Evolutionary conservation across 1,140 invertebrate genomes (phyloP).

Genomic region (Drosophila seguyi): DNA sequence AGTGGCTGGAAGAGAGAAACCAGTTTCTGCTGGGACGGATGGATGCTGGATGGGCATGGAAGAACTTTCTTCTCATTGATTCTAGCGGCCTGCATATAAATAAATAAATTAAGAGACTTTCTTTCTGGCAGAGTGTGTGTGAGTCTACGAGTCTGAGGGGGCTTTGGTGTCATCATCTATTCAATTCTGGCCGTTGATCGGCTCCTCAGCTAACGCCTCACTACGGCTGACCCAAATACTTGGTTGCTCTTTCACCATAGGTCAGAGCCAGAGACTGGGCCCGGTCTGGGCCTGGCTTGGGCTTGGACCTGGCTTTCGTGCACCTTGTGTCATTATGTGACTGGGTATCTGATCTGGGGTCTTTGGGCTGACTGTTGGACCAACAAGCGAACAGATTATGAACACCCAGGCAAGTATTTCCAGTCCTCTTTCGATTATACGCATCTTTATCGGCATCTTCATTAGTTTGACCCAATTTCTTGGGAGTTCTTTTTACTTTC

Average conservation of each 20-base stretch:
- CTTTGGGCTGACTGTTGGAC: constrained; percentile 49
- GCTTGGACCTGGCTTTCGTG: constrained; percentile 39
- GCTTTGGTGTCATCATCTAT: constrained; percentile 74
- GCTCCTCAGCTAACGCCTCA: constrained; percentile 37
- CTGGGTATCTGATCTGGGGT: constrained; percentile 15
- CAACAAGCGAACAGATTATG: constrained; percentile 73
- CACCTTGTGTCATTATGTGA: constrained; percentile 72
- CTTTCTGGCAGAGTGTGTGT: constrained; percentile 57
- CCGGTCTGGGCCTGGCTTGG: constrained; percentile 6
- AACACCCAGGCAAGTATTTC: constrained; percentile 54
- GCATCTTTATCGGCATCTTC: constrained; percentile 74
- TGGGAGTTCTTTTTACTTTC: constrained; percentile 74
- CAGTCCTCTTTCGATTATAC: constrained; percentile 64
- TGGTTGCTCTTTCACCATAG: constrained; percentile 53
- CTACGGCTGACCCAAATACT: constrained; percentile 70
- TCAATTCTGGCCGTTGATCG: constrained; percentile 33
- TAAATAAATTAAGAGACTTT: constrained; percentile 81
- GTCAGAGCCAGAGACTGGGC: constrained; percentile 33
- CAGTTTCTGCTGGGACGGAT: constrained; percentile 38
- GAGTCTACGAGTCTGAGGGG: constrained; percentile 3
- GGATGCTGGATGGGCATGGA: constrained; percentile 56
- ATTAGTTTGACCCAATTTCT: constrained; percentile 77
- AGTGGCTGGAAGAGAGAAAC: constrained; percentile 31
- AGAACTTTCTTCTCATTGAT: constrained; percentile 81
- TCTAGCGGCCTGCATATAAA: constrained; percentile 77